Evolutionary conservation across 2,888 invertebrate genomes (phyloP).

Genomic region (Drosophila macrothrix): DNA sequence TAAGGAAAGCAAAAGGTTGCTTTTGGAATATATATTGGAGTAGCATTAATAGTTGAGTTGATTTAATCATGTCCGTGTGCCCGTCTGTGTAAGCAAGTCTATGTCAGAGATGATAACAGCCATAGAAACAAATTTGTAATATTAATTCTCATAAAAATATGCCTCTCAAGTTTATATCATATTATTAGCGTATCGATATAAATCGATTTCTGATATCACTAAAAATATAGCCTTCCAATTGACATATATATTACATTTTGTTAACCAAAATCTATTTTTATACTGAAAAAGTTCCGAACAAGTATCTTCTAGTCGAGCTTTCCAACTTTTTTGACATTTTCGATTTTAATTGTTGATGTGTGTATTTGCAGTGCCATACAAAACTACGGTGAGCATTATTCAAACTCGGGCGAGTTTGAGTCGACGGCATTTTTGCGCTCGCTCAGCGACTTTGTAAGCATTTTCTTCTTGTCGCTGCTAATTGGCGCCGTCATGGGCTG

Average conservation of each 20-base stretch:
- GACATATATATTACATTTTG: background rate
- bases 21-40: background rate
- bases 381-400: conserved; percentile 93
- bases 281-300: background rate
- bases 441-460: conserved; percentile 95
- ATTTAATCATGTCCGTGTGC: background rate
- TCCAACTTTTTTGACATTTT: background rate
- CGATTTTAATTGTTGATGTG: background rate
- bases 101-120: background rate
- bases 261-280: background rate
- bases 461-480: conserved; percentile 95
- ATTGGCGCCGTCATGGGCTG: conserved; percentile 98
- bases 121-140: background rate
- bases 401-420: conserved; percentile 94
- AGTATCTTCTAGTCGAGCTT: background rate
- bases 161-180: background rate
- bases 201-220: background rate
- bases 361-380: conserved; percentile 90
- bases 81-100: background rate
- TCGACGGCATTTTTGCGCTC: conserved; percentile 94
- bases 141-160: background rate
- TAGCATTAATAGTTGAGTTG: background rate
- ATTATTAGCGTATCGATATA: too few species aligned
- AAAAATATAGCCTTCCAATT: background rate
- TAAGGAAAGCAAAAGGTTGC: background rate